Base-by-base conservation (phyloP, 2,888 invertebrate species). In the Synanthedon formicaeformis region DNA sequence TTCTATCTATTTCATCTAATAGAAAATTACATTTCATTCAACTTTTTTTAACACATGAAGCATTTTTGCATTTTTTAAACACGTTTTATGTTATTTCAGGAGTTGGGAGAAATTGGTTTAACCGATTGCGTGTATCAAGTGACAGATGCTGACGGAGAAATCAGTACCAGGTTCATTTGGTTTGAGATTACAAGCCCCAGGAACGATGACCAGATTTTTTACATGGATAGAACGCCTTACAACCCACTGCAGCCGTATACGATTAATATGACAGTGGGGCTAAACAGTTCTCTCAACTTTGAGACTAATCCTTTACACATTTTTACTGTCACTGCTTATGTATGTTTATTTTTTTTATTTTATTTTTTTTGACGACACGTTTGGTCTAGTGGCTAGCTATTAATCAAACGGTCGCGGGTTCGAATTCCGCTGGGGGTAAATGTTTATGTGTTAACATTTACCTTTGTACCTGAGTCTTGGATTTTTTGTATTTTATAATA, bases 231-330 rank as follows among this genome's bases (percentile, higher is more conserved):
- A 13, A 58, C 65, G 8, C 63, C 65, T 45, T 65, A 72, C 3
- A 61, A 62, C 1, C 58, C 57, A 14, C n/a, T 6, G 1, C 67
- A 74, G 27, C 72, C 76, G 78, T 67, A 65, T 58, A 58, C 60
- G 52, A 77, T 88, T 79, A 65, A 66, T 50, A 81, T 86, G 77
- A 78, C 75, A 2, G 57, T 83, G 1, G 66, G 70, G 1, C 61
- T 81, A 11, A 69, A 65, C 2, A 49, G 61, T 4, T 58, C 81
- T 3, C 65, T 89, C 2, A 71, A 88, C 60, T 89, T 78, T 53
- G 89, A 88, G 55, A 68, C 69, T 2, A 88, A 78, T 50, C 81
- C 87, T 0, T 73, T 90, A 13, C 90, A 91, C 62, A 86, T 89
- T 56, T 89, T 91, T 57, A 69, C 74, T 53, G 81, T 90, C 1